Base-by-base conservation (phyloP, 2,797 vertebrate genomes). In the Cephalopachus bancanus region DNA sequence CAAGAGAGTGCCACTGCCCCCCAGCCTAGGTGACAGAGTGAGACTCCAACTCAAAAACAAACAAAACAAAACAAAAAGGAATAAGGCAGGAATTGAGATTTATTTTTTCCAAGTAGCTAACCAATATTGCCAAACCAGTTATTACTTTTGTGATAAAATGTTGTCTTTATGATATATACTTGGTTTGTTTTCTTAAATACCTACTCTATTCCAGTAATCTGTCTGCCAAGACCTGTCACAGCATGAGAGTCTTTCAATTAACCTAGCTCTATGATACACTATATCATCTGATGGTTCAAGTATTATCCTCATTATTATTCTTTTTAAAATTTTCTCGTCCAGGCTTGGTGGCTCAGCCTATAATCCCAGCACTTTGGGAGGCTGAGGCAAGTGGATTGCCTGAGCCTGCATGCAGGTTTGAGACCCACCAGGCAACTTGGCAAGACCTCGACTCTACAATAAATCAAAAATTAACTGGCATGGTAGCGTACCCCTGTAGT, bases 61-160 rank as follows among this genome's bases (percentile, higher is more conserved):
- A 44, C 44, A 44, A 44, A 44, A 44, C 4, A 44, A 44, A 44
- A 3, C 44, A 44, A 44, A 44, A 44, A 44, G 6, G 69, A 89
- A 51, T 62, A 84, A 93, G 37, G 10, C 16, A 87, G 28, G 44
- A 19, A 80, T 37, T 84, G 16, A 84, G 53, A 75, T 89, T 64
- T 79, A 49, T 67, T 91, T 83, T 91, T 89, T 33, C 72, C 14
- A 89, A 85, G 64, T 59, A 75, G 44, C 75, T 90, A 69, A 64
- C 10, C 37, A 75, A 53, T 80, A 88, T 89, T 86, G 28, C 51
- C 79, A 62, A 95, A 89, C 17, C 20, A 81, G 89, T 62, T 69
- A 94, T 60, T 44, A 89, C 10, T 69, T 92, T 75, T 86, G 79
- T n/a, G 57, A 89, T 28, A 92, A 85, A 89, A 89, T 75, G 28